These are phyloP conservation scores for Tapirus terrestris DNA, from an alignment of 2,113 vertebrate species.

Conservation along the genomic window DNA sequence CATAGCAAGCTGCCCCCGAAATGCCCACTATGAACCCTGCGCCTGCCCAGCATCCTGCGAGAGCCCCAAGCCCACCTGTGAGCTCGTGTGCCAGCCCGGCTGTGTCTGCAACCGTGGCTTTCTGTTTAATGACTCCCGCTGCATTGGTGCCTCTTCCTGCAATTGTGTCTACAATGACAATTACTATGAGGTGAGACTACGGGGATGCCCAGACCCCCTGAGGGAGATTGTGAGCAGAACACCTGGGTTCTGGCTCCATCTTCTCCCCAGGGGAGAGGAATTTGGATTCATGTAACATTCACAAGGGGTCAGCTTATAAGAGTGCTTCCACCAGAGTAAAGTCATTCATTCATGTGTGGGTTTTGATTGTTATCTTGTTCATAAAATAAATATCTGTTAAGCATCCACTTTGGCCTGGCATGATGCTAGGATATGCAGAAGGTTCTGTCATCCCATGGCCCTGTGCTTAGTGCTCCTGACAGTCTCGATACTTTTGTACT, in stretches of 20 bases:
- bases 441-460: neutral
- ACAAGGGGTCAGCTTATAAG: neutral
- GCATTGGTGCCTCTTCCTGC: conserved; percentile 87
- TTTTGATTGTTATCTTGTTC: neutral
- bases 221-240: too few relatives aligned
- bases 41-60: conserved; percentile 85
- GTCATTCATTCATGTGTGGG: neutral
- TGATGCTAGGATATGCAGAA: neutral
- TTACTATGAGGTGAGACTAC: conserved; percentile 87
- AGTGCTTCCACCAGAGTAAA: neutral
- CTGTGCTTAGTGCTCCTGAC: neutral
- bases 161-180: conserved; percentile 85
- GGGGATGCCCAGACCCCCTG: rapidly evolving
- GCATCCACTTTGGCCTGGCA: neutral
- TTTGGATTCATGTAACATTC: neutral
- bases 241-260: neutral
- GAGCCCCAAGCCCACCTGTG: conserved; percentile 86
- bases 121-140: conserved; percentile 83
- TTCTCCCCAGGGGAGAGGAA: neutral
- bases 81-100: conserved; percentile 84
- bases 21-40: conserved; percentile 85
- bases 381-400: neutral
- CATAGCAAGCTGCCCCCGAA: conserved; percentile 37
- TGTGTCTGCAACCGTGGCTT: conserved; percentile 90
- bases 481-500: neutral